Base-by-base conservation (phyloP, 2,797 vertebrate genomes). In the Alauda arvensis region DNA sequence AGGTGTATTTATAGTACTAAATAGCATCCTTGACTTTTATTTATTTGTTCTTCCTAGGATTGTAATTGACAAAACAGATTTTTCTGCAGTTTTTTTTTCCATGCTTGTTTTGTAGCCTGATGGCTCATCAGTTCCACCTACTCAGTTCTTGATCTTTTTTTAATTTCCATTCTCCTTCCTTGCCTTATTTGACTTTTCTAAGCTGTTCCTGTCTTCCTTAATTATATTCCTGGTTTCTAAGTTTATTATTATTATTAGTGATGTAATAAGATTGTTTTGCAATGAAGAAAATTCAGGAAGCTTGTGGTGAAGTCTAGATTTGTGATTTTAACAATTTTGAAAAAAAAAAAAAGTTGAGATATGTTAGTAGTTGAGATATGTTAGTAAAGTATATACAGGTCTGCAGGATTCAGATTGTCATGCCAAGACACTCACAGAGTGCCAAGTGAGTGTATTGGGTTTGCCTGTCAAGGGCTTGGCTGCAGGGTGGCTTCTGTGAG, bases 231-330 rank as follows among this genome's bases (percentile, higher is more conserved):
- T 79, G 31, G 19, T 74, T 76, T 79, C 21, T 43, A 37, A 69
- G 56, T 72, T 77, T 84, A 37, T 90, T 88, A 68, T 91, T 88
- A n/a, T n/a, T n/a, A n/a, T 66, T 82, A 90, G 79, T 84, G 49
- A 52, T 39, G 29, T 52, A 74, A 70, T 75, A 63, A 45, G 9
- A 56, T 78, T 9, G 12, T 67, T 93, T 25, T 76, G 66, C 68
- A 85, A 6, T 85, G 56, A 63, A 40, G 19, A 68, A 72, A 26
- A 60, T 39, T 48, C 21, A 33, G 31, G 69, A 77, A 65, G 51
- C 55, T 53, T 65, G 25, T 37, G 46, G 28, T 25, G 15, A 55
- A 84, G 43, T 43, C 34, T 39, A 67, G 18, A 42, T 56, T 39
- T 68, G 28, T 33, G 34, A 77, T 49, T 74, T 43, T 74, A 79